Base-by-base conservation (phyloP, 2,113 vertebrate species). In the Anolis carolinensis region DNA sequence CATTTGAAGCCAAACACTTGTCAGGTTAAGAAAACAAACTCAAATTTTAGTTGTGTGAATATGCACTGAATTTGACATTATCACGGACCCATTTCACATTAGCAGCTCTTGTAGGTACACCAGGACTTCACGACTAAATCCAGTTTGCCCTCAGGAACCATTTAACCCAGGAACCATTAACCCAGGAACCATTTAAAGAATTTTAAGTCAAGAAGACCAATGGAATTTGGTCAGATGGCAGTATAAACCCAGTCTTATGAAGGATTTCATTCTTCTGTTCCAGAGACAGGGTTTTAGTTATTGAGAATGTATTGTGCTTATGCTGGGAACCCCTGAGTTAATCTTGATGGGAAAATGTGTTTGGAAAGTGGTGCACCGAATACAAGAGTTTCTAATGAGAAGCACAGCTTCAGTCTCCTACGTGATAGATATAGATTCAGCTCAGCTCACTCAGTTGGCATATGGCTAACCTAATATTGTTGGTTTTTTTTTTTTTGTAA, bases 321-420 rank as follows among this genome's bases (percentile, higher is more conserved):
- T 91, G 88, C 91, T 89, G 90, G 90, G 93, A 95, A 93, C 92
- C 93, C 93, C 93, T 90, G 90, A 91, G 86, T 77, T 86, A 88
- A 75, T 18, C 20, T 78, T 81, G 5, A 1, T 82, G 72, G 36
- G 50, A 83, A 67, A 50, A 36, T 81, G 81, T 86, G 39, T 39
- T 81, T 0, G 9, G 16, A 75, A 52, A 75, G 88, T 82, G 71
- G 70, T 0, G 0, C 83, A 34, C 81, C 34, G 87, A 50, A 34
- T 0, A 44, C 0, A 30, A 67, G 34, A 76, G 85, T 13, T 7
- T 52, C 25, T 44, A 87, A 44, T 52, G 65, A 13, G 62, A 89
- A 72, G 73, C 21, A 0, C 0, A 81, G 55, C 87, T 72, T 86
- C 82, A 1, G 27, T 34, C 0, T 6, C 67, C 50, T 62, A 71